Percentiles rank a stretch among this genome's conserved stretches.
phyloP scores from a whole-genome alignment of 2,797 vertebrate species.

The Esox masquinongy region DNA sequence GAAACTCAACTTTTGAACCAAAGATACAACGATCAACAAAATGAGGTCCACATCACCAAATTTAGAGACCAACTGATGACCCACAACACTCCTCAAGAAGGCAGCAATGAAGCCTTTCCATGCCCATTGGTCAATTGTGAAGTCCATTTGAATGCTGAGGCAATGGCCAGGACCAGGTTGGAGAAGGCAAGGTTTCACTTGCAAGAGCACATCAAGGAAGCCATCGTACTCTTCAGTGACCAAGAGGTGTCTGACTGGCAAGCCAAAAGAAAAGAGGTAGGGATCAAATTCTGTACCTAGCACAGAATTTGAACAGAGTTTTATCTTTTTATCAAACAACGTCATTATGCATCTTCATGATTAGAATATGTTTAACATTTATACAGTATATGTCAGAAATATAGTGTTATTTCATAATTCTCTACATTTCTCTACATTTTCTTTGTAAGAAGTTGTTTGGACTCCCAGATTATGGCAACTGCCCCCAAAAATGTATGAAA shows the following conservation, averaged over 20 bases:
- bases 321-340: background rate
- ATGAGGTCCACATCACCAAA: background rate
- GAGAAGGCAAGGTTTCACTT: slow-evolving; percentile 78
- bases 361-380: no score
- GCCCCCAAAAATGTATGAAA: slow-evolving; percentile 4
- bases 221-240: slow-evolving; percentile 72
- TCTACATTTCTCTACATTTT: background rate
- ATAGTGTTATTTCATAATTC: background rate
- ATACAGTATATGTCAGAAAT: background rate
- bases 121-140: slow-evolving; percentile 53
- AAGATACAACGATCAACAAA: background rate
- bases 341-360: no score
- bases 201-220: slow-evolving; percentile 76
- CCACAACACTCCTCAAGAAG: slow-evolving; percentile 14
- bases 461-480: background rate
- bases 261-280: slow-evolving; percentile 82
- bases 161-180: slow-evolving; percentile 70
- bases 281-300: no score
- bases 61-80: slow-evolving; percentile 14
- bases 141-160: slow-evolving; percentile 58
- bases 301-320: background rate
- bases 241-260: slow-evolving; percentile 68
- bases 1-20: background rate
- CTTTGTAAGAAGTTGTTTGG: background rate
- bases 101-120: slow-evolving; percentile 9